Evolutionary conservation across 2,797 vertebrate genomes (phyloP).

Genomic region (Nannoperca australis): DNA sequence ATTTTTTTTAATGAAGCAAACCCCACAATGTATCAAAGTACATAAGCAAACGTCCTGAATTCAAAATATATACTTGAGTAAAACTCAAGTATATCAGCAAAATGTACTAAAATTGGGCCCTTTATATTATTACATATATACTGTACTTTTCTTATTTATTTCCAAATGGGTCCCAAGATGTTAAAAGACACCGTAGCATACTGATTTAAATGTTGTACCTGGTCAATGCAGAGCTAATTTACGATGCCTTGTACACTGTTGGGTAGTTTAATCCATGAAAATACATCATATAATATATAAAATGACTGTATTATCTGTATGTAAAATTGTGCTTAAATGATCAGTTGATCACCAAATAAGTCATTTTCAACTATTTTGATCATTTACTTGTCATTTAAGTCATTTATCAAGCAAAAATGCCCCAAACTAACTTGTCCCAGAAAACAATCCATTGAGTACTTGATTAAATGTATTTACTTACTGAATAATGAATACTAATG

Average conservation of each 20-base stretch:
- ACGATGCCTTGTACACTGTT: neutral
- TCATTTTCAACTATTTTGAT: constrained; percentile 7
- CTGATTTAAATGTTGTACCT: neutral
- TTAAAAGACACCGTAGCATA: neutral
- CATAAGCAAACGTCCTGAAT: neutral
- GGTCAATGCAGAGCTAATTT: constrained; percentile 4
- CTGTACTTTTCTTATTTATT: neutral
- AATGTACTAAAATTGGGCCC: too few relatives aligned
- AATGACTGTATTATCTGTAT: neutral
- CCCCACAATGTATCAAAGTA: neutral
- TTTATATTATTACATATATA: neutral
- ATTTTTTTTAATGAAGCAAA: neutral
- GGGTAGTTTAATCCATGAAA: neutral
- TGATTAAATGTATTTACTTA: too few relatives aligned
- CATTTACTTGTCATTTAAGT: neutral
- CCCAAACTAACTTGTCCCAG: neutral
- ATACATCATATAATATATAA: neutral
- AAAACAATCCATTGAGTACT: too few relatives aligned
- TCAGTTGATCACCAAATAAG: neutral
- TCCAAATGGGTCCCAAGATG: neutral
- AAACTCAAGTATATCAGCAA: neutral
- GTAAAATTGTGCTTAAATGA: neutral
- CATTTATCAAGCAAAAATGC: neutral
- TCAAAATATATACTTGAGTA: neutral
- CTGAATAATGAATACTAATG: constrained; percentile 1